A percentile compares a stretch with the other conserved stretches of the same genome.
These are phyloP conservation scores for Megalops atlanticus DNA, from an alignment of 2,113 vertebrate species.

Conservation along the genomic window DNA sequence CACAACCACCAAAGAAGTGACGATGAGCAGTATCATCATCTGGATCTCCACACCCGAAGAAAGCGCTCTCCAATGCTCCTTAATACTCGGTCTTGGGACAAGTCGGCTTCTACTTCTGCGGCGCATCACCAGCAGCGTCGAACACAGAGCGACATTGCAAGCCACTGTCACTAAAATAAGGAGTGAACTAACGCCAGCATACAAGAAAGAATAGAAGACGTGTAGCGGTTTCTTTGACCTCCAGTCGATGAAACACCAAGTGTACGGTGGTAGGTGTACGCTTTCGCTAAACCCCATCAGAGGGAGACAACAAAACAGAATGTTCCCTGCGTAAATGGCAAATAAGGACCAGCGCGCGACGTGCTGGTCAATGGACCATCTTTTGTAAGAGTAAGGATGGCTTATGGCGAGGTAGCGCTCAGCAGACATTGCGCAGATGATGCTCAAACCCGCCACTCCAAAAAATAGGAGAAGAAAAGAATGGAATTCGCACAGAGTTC, in stretches of 20 bases:
- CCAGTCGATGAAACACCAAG: conserved; percentile 38
- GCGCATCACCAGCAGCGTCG: conserved; percentile 19
- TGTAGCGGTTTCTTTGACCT: conserved; percentile 11
- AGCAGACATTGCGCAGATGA: conserved; percentile 29
- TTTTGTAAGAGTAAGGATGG: conserved; percentile 25
- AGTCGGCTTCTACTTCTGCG: neutral
- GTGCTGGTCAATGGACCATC: conserved; percentile 7
- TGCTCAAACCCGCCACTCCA: conserved; percentile 15
- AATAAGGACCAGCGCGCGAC: conserved; percentile 18
- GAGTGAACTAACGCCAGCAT: conserved; percentile 24
- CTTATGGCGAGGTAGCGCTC: conserved; percentile 28
- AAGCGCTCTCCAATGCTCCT: neutral
- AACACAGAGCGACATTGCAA: conserved; percentile 25
- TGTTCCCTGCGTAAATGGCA: conserved; percentile 27
- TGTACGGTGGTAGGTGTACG: conserved; percentile 9
- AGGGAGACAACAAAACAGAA: conserved; percentile 27
- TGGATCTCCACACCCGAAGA: conserved; percentile 19
- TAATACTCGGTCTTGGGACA: neutral
- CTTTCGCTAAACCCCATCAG: conserved; percentile 21
- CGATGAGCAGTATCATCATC: conserved; percentile 28
- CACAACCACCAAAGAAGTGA: conserved; percentile 29
- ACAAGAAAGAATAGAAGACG: conserved; percentile 29
- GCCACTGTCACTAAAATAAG: conserved; percentile 22
- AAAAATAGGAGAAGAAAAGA: conserved; percentile 62
- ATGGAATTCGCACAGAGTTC: conserved; percentile 54